A percentile compares a stretch with the other conserved stretches of the same genome.
Conservation (phyloP, 2,888 invertebrate species). For the Ypsolopha scabrella region DNA sequence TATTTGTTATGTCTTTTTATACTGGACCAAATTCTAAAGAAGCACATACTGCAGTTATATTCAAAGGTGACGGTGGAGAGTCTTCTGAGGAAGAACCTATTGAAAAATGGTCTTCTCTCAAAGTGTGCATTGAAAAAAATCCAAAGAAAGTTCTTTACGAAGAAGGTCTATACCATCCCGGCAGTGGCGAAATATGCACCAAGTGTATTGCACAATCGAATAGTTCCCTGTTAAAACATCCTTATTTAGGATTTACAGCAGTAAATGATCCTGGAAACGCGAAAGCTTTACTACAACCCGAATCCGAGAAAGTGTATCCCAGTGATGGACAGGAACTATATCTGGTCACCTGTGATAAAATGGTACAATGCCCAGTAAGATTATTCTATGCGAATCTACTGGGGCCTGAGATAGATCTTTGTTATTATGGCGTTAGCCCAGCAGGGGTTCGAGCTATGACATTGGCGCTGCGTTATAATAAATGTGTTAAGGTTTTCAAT, state of each 20-base stretch:
- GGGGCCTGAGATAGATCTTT: slow-evolving; percentile 21
- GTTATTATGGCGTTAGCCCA: slow-evolving; percentile 24
- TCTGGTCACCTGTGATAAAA: slow-evolving; percentile 24
- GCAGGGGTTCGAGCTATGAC: slow-evolving; percentile 24
- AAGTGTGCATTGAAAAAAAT: slow-evolving; percentile 10
- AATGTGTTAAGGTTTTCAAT: slow-evolving; percentile 21
- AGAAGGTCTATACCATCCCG: slow-evolving; percentile 26
- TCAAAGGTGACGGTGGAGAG: too few species aligned
- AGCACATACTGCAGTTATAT: too few species aligned
- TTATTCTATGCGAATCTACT: slow-evolving; percentile 24
- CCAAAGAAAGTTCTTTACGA: slow-evolving; percentile 20
- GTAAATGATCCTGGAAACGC: slow-evolving; percentile 28
- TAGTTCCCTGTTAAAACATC: slow-evolving; percentile 25
- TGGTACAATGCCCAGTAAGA: slow-evolving; percentile 20
- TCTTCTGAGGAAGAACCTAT: slow-evolving; percentile 26
- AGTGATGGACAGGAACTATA: slow-evolving; percentile 34
- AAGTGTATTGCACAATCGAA: slow-evolving; percentile 30
- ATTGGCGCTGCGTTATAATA: slow-evolving; percentile 22
- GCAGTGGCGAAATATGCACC: slow-evolving; percentile 32
- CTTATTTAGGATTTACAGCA: slow-evolving; percentile 26
- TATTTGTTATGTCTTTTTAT: too few species aligned
- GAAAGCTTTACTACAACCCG: slow-evolving; percentile 21
- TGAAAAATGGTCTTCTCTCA: slow-evolving; percentile 23
- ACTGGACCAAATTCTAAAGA: too few species aligned
- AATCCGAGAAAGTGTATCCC: slow-evolving; percentile 17